Conservation (phyloP, 2,888 invertebrate species). For the Netelia virgata region DNA sequence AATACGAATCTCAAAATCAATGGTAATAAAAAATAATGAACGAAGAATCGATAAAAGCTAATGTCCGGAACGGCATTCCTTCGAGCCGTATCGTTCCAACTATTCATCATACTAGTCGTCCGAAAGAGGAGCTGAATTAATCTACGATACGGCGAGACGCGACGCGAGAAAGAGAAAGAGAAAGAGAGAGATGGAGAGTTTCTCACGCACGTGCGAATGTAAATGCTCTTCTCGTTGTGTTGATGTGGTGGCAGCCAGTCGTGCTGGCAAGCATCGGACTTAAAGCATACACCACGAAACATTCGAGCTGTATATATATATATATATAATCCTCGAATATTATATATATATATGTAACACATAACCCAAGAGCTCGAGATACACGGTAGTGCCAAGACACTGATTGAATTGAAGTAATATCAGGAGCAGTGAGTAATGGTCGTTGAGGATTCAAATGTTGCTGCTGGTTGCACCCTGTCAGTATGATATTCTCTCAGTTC, state of each 20-base stretch:
- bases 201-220: slow-evolving; percentile 54
- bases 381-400: slow-evolving; percentile 83
- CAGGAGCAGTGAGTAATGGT: slow-evolving; percentile 84
- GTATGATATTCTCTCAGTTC: slow-evolving; percentile 58
- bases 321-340: not conserved
- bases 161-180: slow-evolving; percentile 16
- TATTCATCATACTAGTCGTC: slow-evolving; percentile 77
- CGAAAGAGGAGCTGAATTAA: slow-evolving; percentile 53
- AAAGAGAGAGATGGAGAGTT: slow-evolving; percentile 10
- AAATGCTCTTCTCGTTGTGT: slow-evolving; percentile 35
- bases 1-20: not conserved
- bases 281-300: slow-evolving; percentile 34
- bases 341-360: slow-evolving; percentile 14
- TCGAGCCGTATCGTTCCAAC: slow-evolving; percentile 70
- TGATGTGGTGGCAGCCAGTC: slow-evolving; percentile 13
- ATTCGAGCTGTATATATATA: slow-evolving; percentile 9
- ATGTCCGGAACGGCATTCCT: slow-evolving; percentile 77
- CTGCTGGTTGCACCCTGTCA: slow-evolving; percentile 73
- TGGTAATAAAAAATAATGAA: not conserved
- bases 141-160: slow-evolving; percentile 24
- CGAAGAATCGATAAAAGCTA: slow-evolving; percentile 14
- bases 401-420: slow-evolving; percentile 85
- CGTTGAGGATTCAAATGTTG: slow-evolving; percentile 83
- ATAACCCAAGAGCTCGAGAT: slow-evolving; percentile 54
- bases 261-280: slow-evolving; percentile 48